Conservation (phyloP, 2,113 vertebrate species). For the Capricornis sumatraensis region DNA sequence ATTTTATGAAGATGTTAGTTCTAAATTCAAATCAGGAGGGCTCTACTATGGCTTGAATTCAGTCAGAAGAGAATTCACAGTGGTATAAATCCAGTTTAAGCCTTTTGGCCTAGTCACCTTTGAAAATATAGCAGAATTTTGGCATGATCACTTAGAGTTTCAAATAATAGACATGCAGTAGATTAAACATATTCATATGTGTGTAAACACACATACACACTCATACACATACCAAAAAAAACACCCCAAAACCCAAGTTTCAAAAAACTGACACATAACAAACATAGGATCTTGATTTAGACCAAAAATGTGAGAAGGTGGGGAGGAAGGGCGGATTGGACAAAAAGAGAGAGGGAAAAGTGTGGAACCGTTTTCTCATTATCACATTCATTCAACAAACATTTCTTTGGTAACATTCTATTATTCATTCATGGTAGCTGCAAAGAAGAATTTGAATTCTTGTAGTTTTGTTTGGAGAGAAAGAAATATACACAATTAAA, state of each 20-base stretch:
- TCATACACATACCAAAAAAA: neutral
- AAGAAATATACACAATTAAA: neutral
- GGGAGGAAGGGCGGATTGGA: rapidly evolving
- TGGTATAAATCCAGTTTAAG: neutral
- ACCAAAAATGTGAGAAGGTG: neutral
- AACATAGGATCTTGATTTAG: neutral
- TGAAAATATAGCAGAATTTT: neutral
- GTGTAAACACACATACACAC: neutral
- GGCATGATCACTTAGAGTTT: neutral
- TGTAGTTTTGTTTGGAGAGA: neutral
- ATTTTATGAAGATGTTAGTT: neutral
- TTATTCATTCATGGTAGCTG: neutral
- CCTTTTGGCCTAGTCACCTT: neutral
- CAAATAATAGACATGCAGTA: neutral
- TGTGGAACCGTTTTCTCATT: neutral
- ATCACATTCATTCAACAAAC: neutral
- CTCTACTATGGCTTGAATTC: neutral
- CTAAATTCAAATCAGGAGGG: neutral
- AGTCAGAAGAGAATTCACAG: neutral
- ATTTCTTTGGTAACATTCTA: neutral
- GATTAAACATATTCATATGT: neutral
- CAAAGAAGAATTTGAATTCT: neutral
- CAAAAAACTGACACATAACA: neutral
- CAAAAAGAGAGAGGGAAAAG: neutral
- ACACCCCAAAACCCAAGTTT: neutral